Evolutionary conservation across 2,113 vertebrate species (phyloP), one percentile per base, ranked within the genome.

Genomic region (Manacus vitellinus): DNA sequence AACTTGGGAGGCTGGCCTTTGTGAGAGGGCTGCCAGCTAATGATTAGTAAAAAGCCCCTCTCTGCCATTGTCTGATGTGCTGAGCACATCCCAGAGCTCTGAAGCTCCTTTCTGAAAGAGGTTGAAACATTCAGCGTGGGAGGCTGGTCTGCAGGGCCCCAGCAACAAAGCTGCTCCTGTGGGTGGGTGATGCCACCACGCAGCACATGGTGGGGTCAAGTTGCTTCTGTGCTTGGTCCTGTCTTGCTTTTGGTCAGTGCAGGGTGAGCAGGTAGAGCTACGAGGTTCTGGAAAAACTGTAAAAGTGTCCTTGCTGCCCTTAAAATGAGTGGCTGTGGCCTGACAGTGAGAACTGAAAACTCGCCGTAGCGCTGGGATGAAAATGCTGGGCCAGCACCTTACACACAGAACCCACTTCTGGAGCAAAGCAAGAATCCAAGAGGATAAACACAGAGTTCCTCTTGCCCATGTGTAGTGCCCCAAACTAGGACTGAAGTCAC

Each of bases 1-100:
- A 89, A 86, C 93, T 82, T 35, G 87, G 90, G 81, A 94, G 91
- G 90, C 86, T 92, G 92, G 93, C 88, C 94, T 96, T 91, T 94
- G 73, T 85, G 84, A 97, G 93, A 89, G 91, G 94, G 75, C 78
- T 93, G 96, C 94, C 84, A 76, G 94, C 56, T 94, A 90, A 89
- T 87, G 84, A 93, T 94, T 82, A 85, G 91, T 92, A 95, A 95
- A 97, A 92, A 97, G 95, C 96, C 86, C 93, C 94, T 80, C 8
- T 85, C 91, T 96, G 82, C 93, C 88, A 97, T 96, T 97, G 94
- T 74, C 84, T 80, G 62, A 55, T 37, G 72, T 39, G 89, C 67
- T 89, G 94, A 94, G 80, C 81, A 14, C 78, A 67, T 95, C 91
- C 94, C 74, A 28, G 85, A 80, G 93, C 59, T 83, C 90, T 70